These are phyloP conservation scores for Solea senegalensis DNA, from an alignment of 2,113 vertebrate genomes.

Conservation along the genomic window DNA sequence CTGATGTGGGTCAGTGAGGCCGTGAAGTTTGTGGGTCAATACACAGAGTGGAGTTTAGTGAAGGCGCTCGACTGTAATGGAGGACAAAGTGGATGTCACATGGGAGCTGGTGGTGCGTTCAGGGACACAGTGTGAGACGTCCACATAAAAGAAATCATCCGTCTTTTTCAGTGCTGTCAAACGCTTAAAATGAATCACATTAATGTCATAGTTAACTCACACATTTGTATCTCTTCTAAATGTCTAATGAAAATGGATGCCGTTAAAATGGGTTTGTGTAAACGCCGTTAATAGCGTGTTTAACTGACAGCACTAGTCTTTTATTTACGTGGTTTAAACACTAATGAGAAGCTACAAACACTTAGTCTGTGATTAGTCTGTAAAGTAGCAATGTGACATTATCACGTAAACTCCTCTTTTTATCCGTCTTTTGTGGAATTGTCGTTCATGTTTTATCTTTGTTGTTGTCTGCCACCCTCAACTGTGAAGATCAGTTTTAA, in stretches of 20 bases:
- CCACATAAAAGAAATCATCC: slow-evolving; percentile 38
- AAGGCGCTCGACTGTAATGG: slow-evolving; percentile 47
- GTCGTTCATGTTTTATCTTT: too few relatives aligned
- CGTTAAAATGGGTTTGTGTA: too few relatives aligned
- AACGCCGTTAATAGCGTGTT: too few relatives aligned
- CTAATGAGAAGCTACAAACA: slow-evolving; percentile 12
- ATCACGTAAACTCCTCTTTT: not conserved
- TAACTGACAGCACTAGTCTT: not conserved
- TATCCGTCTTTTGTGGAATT: too few relatives aligned
- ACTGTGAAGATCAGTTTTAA: too few relatives aligned
- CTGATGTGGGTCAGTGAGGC: slow-evolving; percentile 73
- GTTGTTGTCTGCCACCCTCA: too few relatives aligned
- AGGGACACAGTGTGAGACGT: slow-evolving; percentile 11
- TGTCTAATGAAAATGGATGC: too few relatives aligned
- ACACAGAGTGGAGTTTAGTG: slow-evolving; percentile 51
- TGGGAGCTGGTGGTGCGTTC: slow-evolving; percentile 11
- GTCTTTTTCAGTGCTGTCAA: not conserved
- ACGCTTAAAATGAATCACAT: too few relatives aligned
- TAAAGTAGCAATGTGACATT: slow-evolving; percentile 13
- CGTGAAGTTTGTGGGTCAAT: slow-evolving; percentile 69
- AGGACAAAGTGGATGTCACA: slow-evolving; percentile 54
- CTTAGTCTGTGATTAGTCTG: slow-evolving; percentile 28
- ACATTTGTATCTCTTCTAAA: too few relatives aligned
- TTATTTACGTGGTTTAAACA: slow-evolving; percentile 10
- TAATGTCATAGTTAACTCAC: too few relatives aligned